Evolutionary conservation across 2,888 invertebrate species (phyloP), one percentile per base, ranked within the genome.

Genomic region (Eupithecia subumbrata): DNA sequence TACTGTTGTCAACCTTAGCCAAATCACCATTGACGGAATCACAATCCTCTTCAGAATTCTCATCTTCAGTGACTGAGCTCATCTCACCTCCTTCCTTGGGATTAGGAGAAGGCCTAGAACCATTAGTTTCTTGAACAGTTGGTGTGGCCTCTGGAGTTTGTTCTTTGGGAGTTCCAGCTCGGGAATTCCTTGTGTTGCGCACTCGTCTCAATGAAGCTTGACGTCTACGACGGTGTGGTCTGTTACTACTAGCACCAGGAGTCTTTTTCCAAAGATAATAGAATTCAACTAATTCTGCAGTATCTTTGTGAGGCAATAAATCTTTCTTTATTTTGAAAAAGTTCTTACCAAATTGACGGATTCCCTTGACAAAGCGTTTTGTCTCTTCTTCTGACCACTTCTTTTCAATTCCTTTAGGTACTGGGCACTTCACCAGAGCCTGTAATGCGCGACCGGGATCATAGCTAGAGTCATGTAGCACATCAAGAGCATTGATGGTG

Each of bases 241-340:
- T 96, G 92, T 99, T 99, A 90, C 98, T 98, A 91, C 98, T 98
- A 79, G 99, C 99, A 86, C 98, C 98, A 30, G 99, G 98, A 60
- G 99, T 99, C 95, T 99, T 99, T 95, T 99, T 99, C 99, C 99
- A 99, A 88, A 99, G 96, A 95, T 99, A 99, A 95, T 99, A 99
- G 95, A 98, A 99, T 92, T 99, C 99, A 73, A 99, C 99, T 87
- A 99, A 95, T 91, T 99, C 99, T 74, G 98, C 97, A 86, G 99
- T 99, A 89, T 99, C 99, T 95, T 99, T 98, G 91, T 99, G 98
- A 74, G 99, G 98, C 84, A 99, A 95, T 83, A 99, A 95, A 93
- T 99, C 99, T 92, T 99, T 99, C 85, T 97, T 96, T 87, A 99
- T 99, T 88, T 98, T 97, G 94, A 99, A 99, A 95, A 99, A 99